A percentile compares a stretch with the other conserved stretches of the same genome.
Evolutionary conservation across 2,888 invertebrate genomes (phyloP).

Genomic region (Eustalomyia histrio): DNA sequence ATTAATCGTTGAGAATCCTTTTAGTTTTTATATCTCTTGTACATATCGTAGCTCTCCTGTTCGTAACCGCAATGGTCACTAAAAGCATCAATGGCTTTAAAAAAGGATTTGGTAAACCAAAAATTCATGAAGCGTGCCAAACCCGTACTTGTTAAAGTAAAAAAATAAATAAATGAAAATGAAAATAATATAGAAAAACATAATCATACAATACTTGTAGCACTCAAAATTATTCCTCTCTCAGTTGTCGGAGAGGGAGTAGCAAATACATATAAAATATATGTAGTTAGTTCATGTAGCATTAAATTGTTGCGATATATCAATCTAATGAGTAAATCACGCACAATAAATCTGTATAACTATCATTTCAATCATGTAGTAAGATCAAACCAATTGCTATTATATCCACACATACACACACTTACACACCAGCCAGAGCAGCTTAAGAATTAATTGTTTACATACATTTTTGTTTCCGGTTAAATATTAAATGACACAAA

Average conservation of each 20-base stretch:
- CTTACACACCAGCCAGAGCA: too few species aligned
- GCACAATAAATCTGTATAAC: constrained; percentile 49
- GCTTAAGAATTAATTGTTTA: too few species aligned
- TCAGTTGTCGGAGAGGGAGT: not conserved
- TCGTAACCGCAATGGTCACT: constrained; percentile 45
- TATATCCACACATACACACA: too few species aligned
- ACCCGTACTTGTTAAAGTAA: constrained; percentile 29
- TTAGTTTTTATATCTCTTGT: constrained; percentile 24
- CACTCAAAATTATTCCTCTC: constrained; percentile 7
- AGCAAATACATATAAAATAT: constrained; percentile 18
- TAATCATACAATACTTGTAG: constrained; percentile 1
- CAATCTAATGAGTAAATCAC: constrained; percentile 51
- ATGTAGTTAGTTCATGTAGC: constrained; percentile 30
- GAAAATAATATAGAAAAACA: constrained; percentile 12
- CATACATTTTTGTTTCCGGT: too few species aligned
- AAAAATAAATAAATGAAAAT: constrained; percentile 9
- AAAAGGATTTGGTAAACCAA: constrained; percentile 52
- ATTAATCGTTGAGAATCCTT: constrained; percentile 55
- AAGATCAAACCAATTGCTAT: too few species aligned
- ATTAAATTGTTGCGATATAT: constrained; percentile 50
- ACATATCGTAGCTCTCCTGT: not conserved
- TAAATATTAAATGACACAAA: too few species aligned
- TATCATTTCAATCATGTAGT: constrained; percentile 42
- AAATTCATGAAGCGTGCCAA: constrained; percentile 43
- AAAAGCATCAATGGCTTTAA: constrained; percentile 39